These are phyloP conservation scores for Teleopsis dalmanni DNA, from an alignment of 1,140 invertebrate species.

Conservation along the genomic window DNA sequence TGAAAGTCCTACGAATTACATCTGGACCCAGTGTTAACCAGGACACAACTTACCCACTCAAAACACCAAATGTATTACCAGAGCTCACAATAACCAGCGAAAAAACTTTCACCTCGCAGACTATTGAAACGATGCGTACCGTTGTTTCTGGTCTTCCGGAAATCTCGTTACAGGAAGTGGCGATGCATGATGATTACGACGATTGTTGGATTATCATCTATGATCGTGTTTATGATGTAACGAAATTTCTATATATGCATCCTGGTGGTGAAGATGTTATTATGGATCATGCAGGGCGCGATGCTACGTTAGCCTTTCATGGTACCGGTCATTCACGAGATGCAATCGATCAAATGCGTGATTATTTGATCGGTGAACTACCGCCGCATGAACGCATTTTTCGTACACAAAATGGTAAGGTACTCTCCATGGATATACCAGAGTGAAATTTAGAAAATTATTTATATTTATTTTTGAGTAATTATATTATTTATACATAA, in stretches of 20 bases:
- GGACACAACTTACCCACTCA: too few relatives aligned
- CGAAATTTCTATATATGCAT: constrained; percentile 66
- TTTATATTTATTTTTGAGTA: too few relatives aligned
- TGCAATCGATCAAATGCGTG: constrained; percentile 53
- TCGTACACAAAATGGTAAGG: constrained; percentile 41
- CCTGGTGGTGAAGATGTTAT: constrained; percentile 80
- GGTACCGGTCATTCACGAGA: constrained; percentile 67
- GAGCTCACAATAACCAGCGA: background rate
- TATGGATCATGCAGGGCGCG: constrained; percentile 76
- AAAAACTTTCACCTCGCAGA: background rate
- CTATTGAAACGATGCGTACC: too few relatives aligned
- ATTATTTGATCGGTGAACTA: constrained; percentile 65
- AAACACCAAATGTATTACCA: too few relatives aligned
- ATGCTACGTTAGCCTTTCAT: constrained; percentile 76
- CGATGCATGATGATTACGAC: constrained; percentile 54
- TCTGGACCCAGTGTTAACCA: background rate
- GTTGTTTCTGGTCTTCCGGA: constrained; percentile 25
- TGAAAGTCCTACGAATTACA: background rate
- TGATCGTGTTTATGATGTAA: constrained; percentile 69
- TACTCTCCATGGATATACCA: constrained; percentile 29
- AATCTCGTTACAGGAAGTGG: constrained; percentile 56
- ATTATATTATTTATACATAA: too few relatives aligned
- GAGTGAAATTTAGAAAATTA: constrained; percentile 19
- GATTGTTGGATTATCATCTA: constrained; percentile 69
- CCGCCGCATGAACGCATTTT: constrained; percentile 63